Evolutionary conservation across 2,113 vertebrate species (phyloP).

Genomic region (Tetrax tetrax): DNA sequence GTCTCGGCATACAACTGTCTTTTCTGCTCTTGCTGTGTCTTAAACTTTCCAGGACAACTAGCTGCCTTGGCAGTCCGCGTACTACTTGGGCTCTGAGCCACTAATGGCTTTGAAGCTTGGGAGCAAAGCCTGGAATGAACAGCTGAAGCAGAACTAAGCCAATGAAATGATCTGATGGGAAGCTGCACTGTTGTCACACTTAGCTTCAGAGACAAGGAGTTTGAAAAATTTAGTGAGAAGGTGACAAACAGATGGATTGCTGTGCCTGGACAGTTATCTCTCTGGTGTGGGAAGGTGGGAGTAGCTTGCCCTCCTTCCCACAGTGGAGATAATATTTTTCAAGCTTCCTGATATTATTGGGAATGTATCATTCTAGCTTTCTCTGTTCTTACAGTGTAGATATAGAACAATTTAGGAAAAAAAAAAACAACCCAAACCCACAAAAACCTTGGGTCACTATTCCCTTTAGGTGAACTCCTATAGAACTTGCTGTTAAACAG

Average conservation of each 20-base stretch:
- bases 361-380: not conserved
- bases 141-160: conserved; percentile 52
- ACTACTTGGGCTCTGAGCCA: conserved; percentile 36
- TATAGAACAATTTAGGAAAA: not conserved
- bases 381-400: not conserved
- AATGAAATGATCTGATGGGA: conserved; percentile 24
- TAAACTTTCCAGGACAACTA: conserved; percentile 13
- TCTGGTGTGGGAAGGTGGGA: not conserved
- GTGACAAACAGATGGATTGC: not conserved
- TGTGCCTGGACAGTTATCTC: not conserved
- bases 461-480: not conserved
- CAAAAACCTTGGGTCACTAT: not conserved
- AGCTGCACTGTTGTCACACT: not conserved
- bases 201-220: conserved; percentile 11
- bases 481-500: not conserved
- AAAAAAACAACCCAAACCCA: not conserved
- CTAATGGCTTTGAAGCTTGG: conserved; percentile 39
- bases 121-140: conserved; percentile 41
- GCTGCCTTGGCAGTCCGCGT: conserved; percentile 20
- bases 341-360: not conserved
- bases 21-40: not conserved
- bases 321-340: not conserved
- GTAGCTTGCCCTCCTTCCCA: not conserved
- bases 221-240: not conserved
- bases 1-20: not conserved